phyloP scores from a whole-genome alignment of 2,113 vertebrate species.

The Onychostruthus taczanowskii region DNA sequence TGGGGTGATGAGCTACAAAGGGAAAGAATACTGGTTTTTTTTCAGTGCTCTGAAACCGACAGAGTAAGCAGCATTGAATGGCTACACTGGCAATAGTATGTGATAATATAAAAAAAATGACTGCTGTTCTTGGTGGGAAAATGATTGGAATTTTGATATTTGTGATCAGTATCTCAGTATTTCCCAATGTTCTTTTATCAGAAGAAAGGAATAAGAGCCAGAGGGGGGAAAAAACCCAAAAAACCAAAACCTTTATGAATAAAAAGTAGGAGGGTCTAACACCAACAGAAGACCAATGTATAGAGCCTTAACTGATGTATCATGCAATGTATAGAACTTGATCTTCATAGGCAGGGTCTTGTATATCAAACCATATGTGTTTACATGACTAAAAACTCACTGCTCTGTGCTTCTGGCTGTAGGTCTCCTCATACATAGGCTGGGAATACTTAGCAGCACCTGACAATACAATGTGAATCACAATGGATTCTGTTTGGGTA shows the following conservation, averaged over 20 bases:
- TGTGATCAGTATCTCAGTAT: neutral
- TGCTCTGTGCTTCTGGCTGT: neutral
- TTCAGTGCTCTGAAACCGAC: neutral
- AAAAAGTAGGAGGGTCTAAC: neutral
- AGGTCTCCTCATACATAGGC: neutral
- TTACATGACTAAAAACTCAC: neutral
- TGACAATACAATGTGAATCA: neutral
- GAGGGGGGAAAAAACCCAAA: neutral
- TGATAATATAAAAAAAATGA: neutral
- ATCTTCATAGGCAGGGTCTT: neutral
- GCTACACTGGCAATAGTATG: neutral
- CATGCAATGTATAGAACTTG: neutral
- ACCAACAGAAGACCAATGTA: neutral
- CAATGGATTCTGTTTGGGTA: neutral
- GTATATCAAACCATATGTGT: rapidly evolving
- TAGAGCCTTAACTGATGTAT: neutral
- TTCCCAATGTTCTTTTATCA: neutral
- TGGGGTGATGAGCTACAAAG: neutral
- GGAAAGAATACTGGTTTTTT: neutral
- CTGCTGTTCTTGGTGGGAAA: neutral
- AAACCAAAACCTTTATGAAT: neutral
- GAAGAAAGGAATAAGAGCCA: neutral
- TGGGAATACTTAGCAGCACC: neutral
- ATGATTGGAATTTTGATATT: neutral
- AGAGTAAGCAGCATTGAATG: neutral